Evolutionary conservation across 2,797 vertebrate genomes (phyloP).

Genomic region (Ispidina picta): DNA sequence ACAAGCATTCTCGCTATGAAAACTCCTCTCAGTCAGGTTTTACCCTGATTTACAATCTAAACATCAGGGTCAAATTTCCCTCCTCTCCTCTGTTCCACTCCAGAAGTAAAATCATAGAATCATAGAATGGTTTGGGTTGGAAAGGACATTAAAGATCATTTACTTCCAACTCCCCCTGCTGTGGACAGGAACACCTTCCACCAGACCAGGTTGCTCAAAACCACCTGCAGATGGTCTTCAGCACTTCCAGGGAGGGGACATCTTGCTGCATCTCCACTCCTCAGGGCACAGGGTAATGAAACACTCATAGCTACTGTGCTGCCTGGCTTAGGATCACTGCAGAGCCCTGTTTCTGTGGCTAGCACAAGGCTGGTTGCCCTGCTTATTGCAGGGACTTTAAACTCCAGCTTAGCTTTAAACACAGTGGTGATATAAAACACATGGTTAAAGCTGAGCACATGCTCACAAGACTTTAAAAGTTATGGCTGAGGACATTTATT

Average conservation of each 20-base stretch:
- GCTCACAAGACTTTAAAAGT: background rate
- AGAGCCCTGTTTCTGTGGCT: background rate
- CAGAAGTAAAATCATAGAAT: background rate
- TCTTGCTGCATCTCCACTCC: background rate
- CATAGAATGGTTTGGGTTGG: background rate
- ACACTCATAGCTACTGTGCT: background rate
- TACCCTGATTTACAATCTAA: background rate
- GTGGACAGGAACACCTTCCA: background rate
- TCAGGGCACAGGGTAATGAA: rapidly evolving
- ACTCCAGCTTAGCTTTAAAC: background rate
- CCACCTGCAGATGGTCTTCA: background rate
- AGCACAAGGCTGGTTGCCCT: background rate
- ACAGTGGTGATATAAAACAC: background rate
- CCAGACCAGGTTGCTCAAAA: background rate
- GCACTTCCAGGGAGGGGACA: too few relatives aligned
- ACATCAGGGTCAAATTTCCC: background rate
- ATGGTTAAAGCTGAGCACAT: rapidly evolving
- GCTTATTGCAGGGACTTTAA: constrained; percentile 3
- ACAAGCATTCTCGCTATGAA: background rate
- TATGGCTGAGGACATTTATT: background rate
- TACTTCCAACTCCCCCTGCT: background rate
- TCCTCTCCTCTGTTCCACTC: background rate
- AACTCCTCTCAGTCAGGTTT: background rate
- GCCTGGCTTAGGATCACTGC: background rate
- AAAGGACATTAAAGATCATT: background rate